Base-by-base conservation (phyloP, 2,888 invertebrate genomes). In the Linnaemya vulpina region DNA sequence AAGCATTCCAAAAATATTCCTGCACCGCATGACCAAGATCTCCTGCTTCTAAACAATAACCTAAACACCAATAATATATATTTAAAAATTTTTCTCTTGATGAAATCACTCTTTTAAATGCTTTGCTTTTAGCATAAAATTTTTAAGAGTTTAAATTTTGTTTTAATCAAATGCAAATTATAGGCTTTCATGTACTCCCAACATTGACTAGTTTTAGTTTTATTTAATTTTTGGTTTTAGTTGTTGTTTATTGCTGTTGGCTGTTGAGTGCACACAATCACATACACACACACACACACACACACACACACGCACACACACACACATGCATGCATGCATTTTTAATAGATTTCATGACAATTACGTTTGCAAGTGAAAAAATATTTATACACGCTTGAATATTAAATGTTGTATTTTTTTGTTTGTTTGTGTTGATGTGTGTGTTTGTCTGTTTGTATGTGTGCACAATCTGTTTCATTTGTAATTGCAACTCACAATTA, bases 121-220 rank as follows among this genome's bases (percentile, higher is more conserved):
- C 30, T 30, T 30, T 30, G 5, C 10, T 30, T 79, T 53, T 8
- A 65, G 25, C 40, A 78, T 68, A 74, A 40, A 70, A 75, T 71
- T 65, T 70, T 30, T 70, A 79, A 53, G 63, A 78, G 78, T 63
- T 73, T 62, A 78, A 70, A 60, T 82, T 81, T 68, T 71, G 73
- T 81, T 77, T 74, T 85, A 82, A 82, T 82, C 73, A 85, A 82
- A 84, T 84, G 84, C 81, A 85, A 85, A 81, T 82, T 85, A 76
- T 78, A 78, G 81, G 80, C 84, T 74, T 81, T 77, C 77, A 82
- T 84, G 84, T 73, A 22, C 58, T 43, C 75, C 71, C 79, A 79
- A 60, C 84, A 75, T 79, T 80, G 70, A 76, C 74, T 75, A 71
- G 71, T 77, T 84, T 73, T 62, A 35, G 30, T 65, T 67, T 68